A percentile compares a stretch with the other conserved stretches of the same genome.
Conservation (phyloP, 2,797 vertebrate species). For the Erethizon dorsatum region DNA sequence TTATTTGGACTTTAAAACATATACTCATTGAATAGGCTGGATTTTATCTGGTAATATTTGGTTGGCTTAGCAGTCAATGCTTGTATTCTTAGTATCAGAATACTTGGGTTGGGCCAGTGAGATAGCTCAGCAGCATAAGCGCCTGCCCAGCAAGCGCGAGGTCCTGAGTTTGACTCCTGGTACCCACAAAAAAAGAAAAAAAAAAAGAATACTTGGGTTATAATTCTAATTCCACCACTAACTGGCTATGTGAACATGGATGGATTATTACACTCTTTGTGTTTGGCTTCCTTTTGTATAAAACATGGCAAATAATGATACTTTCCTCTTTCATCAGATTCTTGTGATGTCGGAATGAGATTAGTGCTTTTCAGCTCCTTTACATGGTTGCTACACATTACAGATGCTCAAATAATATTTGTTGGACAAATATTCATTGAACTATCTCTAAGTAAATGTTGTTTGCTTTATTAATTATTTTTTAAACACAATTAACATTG, state of each 20-base stretch:
- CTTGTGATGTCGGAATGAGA: background rate
- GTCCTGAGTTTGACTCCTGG: too few species aligned
- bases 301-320: background rate
- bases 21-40: background rate
- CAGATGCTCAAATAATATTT: background rate
- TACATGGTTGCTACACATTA: background rate
- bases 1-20: constrained; percentile 21
- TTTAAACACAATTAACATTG: background rate
- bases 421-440: constrained; percentile 31
- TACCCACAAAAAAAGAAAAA: too few species aligned
- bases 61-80: background rate
- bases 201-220: background rate
- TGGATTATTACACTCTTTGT: background rate
- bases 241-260: background rate
- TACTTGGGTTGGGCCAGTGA: background rate
- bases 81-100: constrained; percentile 28
- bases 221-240: background rate
- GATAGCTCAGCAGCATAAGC: too few species aligned
- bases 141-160: too few species aligned
- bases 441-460: constrained; percentile 36
- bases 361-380: background rate
- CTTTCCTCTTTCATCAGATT: background rate
- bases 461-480: constrained; percentile 50
- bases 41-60: background rate
- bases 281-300: constrained; percentile 40